Evolutionary conservation across 2,113 vertebrate genomes (phyloP).

Genomic region (Talpa occidentalis): DNA sequence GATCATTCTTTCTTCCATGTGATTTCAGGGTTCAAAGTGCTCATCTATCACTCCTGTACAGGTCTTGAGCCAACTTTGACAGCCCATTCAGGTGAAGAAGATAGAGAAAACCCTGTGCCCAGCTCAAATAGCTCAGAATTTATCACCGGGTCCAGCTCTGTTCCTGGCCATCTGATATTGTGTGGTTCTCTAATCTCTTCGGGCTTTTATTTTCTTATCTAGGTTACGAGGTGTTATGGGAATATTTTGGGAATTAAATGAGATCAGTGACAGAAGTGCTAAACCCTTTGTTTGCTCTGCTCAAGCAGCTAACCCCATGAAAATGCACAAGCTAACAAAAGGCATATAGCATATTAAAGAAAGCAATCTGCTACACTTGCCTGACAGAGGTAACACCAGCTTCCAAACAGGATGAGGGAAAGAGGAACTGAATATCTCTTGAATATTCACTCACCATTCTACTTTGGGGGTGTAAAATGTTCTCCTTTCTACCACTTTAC

Average conservation of each 20-base stretch:
- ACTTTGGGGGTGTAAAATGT: background rate
- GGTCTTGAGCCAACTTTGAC: background rate
- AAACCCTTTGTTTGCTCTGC: background rate
- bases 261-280: background rate
- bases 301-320: background rate
- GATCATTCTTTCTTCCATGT: background rate
- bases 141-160: background rate
- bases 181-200: background rate
- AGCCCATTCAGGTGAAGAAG: background rate
- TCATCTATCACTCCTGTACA: background rate
- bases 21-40: background rate
- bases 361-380: background rate
- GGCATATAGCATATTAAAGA: background rate
- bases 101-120: background rate
- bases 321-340: background rate
- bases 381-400: background rate
- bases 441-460: background rate
- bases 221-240: background rate
- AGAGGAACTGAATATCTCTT: background rate
- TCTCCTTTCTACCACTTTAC: background rate
- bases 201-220: background rate
- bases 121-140: background rate
- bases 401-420: background rate
- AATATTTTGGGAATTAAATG: conserved; percentile 26
- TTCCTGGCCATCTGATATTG: background rate